A percentile compares a stretch with the other conserved stretches of the same genome.
Conservation (phyloP, 2,888 invertebrate species). For the Dexiosoma caninum region DNA sequence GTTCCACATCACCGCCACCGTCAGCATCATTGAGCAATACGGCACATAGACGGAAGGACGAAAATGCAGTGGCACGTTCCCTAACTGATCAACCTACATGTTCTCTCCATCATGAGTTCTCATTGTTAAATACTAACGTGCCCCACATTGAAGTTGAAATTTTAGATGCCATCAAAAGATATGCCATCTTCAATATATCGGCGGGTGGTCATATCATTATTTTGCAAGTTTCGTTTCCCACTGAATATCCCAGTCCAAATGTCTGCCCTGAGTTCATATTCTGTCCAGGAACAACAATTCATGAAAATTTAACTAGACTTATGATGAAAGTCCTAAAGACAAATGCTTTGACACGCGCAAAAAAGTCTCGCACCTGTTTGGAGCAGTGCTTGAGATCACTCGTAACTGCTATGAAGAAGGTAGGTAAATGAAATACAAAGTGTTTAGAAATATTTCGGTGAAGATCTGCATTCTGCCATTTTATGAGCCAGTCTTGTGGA, state of each 20-base stretch:
- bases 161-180: conserved; percentile 79
- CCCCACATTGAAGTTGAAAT: conserved; percentile 83
- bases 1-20: conserved; percentile 78
- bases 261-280: conserved; percentile 84
- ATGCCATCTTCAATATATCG: conserved; percentile 78
- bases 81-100: conserved; percentile 76
- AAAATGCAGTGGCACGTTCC: conserved; percentile 74
- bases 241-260: conserved; percentile 85
- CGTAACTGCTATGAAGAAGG: conserved; percentile 81
- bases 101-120: conserved; percentile 85
- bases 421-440: conserved; percentile 44
- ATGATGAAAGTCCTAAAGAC: conserved; percentile 88
- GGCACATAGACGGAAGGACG: conserved; percentile 65
- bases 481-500: conserved; percentile 70
- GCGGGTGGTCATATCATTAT: conserved; percentile 78
- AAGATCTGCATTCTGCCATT: no score
- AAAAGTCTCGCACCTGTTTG: conserved; percentile 90
- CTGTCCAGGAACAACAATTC: conserved; percentile 83
- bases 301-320: conserved; percentile 84
- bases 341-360: conserved; percentile 89
- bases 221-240: conserved; percentile 84
- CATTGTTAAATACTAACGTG: conserved; percentile 85
- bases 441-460: no score
- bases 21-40: conserved; percentile 20
- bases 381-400: conserved; percentile 90